These are phyloP conservation scores for Trachurus trachurus DNA, from an alignment of 2,797 vertebrate genomes.

Conservation along the genomic window DNA sequence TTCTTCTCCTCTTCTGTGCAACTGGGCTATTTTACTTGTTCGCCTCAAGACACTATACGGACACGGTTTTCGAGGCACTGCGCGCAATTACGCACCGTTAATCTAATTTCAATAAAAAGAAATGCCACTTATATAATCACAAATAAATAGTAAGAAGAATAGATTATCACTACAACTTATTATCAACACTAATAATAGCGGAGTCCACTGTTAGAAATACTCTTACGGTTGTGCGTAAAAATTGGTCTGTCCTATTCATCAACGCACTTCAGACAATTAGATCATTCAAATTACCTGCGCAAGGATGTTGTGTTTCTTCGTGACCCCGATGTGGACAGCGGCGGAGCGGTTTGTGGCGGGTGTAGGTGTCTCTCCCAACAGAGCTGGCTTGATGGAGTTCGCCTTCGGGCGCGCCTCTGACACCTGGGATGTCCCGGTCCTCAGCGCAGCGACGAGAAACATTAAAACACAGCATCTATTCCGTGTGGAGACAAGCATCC, in stretches of 20 bases:
- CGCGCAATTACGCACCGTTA: slow-evolving; percentile 34
- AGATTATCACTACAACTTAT: background rate
- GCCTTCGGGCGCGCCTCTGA: slow-evolving; percentile 89
- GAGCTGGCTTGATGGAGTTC: slow-evolving; percentile 95
- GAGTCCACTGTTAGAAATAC: background rate
- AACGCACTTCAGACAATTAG: background rate
- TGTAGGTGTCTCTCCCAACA: slow-evolving; percentile 88
- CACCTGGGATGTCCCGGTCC: slow-evolving; percentile 90
- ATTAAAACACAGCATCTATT: slow-evolving; percentile 90
- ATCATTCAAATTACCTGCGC: slow-evolving; percentile 85
- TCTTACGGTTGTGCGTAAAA: slow-evolving; percentile 27
- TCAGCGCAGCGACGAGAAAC: slow-evolving; percentile 89
- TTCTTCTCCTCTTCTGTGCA: background rate
- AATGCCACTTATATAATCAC: background rate
- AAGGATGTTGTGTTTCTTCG: slow-evolving; percentile 91
- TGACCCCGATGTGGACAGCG: slow-evolving; percentile 81
- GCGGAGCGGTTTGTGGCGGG: slow-evolving; percentile 88
- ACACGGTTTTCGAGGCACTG: slow-evolving; percentile 15
- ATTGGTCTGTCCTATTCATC: background rate
- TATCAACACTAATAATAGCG: background rate
- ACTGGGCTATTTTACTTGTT: slow-evolving; percentile 31
- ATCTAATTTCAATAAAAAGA: background rate
- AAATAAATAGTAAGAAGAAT: background rate
- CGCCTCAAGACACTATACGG: slow-evolving; percentile 23
- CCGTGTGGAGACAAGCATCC: slow-evolving; percentile 89